Percentiles rank a stretch among this genome's conserved stretches.
These are phyloP conservation scores for Rhinoderma darwinii DNA, from an alignment of 2,113 vertebrate species.

Conservation along the genomic window DNA sequence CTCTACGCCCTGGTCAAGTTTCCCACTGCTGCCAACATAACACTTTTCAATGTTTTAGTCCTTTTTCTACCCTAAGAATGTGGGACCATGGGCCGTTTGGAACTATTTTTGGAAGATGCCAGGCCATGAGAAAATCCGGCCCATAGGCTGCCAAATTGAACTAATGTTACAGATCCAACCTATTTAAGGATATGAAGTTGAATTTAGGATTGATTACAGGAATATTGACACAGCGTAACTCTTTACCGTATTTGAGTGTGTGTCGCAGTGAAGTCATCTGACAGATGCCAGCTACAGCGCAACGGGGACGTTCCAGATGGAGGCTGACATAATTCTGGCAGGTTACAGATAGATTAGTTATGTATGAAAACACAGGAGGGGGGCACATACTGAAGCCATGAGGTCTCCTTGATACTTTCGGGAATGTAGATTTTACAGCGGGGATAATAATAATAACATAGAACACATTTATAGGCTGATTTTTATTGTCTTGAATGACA, in stretches of 20 bases:
- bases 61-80: not conserved
- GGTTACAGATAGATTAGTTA: not conserved
- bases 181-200: not conserved
- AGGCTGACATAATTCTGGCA: slow-evolving; percentile 38
- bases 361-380: not conserved
- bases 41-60: not conserved
- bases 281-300: slow-evolving; percentile 10
- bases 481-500: slow-evolving; percentile 42
- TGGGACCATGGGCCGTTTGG: not conserved
- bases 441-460: not conserved
- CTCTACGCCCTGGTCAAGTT: too few relatives aligned
- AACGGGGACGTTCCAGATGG: not conserved
- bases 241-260: not conserved
- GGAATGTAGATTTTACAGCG: not conserved
- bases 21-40: not conserved
- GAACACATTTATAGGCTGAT: slow-evolving; percentile 1
- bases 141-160: not conserved
- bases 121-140: not conserved
- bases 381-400: not conserved
- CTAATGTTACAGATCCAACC: not conserved
- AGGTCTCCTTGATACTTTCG: not conserved
- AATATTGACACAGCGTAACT: not conserved
- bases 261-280: not conserved
- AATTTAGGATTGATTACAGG: not conserved
- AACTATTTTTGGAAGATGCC: not conserved